Base-by-base conservation (phyloP, 2,888 invertebrate species). In the Neelides folsomi region DNA sequence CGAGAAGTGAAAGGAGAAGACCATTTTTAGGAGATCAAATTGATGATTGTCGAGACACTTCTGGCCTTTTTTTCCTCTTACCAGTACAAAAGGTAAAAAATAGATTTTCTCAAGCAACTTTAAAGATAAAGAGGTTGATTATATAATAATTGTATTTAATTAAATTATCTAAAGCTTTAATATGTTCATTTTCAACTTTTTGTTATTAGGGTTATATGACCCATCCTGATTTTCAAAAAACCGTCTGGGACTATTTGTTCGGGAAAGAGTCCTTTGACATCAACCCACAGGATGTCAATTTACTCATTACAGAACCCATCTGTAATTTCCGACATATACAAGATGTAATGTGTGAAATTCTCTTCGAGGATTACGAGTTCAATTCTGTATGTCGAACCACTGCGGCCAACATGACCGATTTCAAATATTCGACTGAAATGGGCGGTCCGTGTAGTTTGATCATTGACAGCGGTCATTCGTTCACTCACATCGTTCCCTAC, bases 301-400 rank as follows among this genome's bases (percentile, higher is more conserved):
- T 94, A 1, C 79, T 97, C 4, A 74, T 97, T 35, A 97, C 97
- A 0, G 97, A 98, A 68, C 95, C 98, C 0, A 77, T 86, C 62
- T 88, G 89, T 67, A 94, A 97, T 70, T 95, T 97, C 69, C 76
- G 80, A 1, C 85, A 88, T 1, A 82, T 92, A 49, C 90, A 94
- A 71, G 94, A 97, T 71, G 87, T 85, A 0, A 84, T 89, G 74
- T 83, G 86, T 40, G 97, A 99, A 71, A 86, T 98, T 62, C 83
- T 98, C 65, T 98, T 97, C 71, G 98, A 98, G 71, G 94, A 97
- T 69, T 98, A 90, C 68, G 90, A 90, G 66, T 88, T 93, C 65
- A 81, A 83, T 51, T 80, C 86, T 0, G 72, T 95, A 47, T 73
- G 86, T 47, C 77, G 86, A 60, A 80, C 84, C 34, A 89, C 88